Evolutionary conservation across 1,140 invertebrate genomes (phyloP).

Genomic region (Elymnias hypermnestra): DNA sequence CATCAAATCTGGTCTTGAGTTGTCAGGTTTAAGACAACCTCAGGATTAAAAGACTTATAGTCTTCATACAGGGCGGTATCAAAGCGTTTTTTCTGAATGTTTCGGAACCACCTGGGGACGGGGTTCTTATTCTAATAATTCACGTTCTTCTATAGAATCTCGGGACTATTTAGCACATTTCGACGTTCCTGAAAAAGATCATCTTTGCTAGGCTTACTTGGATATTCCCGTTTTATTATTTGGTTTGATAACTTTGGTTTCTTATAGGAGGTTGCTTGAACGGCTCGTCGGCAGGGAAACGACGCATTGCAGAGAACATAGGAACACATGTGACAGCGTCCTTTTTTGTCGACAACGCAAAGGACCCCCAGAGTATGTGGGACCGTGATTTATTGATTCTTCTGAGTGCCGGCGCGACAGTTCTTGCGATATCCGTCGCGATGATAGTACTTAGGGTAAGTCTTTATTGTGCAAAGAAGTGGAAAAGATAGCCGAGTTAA

Average conservation of each 20-base stretch:
- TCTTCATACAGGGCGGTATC: too few relatives aligned
- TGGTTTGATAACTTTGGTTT: neutral
- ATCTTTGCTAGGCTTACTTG: neutral
- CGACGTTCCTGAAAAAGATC: too few relatives aligned
- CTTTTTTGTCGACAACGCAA: constrained; percentile 57
- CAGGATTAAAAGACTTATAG: too few relatives aligned
- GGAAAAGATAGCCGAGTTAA: constrained; percentile 5
- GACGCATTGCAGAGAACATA: constrained; percentile 62
- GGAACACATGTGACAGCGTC: constrained; percentile 54
- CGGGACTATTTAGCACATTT: too few relatives aligned
- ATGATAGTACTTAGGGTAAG: constrained; percentile 20
- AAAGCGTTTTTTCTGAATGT: too few relatives aligned
- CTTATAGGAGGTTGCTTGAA: constrained; percentile 61
- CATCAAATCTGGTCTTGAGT: too few relatives aligned
- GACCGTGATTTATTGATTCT: constrained; percentile 46
- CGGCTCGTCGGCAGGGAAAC: constrained; percentile 63
- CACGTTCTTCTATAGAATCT: too few relatives aligned
- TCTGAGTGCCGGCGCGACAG: constrained; percentile 37
- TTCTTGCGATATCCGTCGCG: constrained; percentile 32
- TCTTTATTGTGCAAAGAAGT: constrained; percentile 3
- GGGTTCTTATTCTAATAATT: too few relatives aligned
- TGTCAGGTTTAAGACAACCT: too few relatives aligned
- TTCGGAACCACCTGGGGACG: too few relatives aligned
- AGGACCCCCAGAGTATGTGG: constrained; percentile 35
- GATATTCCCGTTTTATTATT: too few relatives aligned